Evolutionary conservation across 2,797 vertebrate species (phyloP).

Genomic region (Sebastolobus alascanus): DNA sequence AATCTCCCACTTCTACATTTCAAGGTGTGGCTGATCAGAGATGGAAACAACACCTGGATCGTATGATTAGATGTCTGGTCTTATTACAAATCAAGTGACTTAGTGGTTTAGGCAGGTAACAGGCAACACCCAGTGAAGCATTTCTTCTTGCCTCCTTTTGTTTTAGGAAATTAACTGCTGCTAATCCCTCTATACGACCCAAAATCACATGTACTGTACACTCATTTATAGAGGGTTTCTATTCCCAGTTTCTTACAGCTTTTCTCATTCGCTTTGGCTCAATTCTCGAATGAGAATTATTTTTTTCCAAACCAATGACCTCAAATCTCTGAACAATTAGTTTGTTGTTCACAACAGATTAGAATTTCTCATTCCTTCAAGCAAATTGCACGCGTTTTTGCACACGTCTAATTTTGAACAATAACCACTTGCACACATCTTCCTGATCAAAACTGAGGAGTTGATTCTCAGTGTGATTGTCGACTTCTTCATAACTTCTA

Average conservation of each 20-base stretch:
- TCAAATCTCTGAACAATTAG: no score
- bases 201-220: background rate
- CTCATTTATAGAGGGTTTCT: background rate
- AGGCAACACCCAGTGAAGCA: constrained; percentile 21
- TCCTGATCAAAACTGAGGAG: no score
- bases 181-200: background rate
- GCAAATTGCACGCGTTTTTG: no score
- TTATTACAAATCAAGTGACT: constrained; percentile 41
- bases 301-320: no score
- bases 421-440: no score
- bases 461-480: no score
- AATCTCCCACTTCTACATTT: constrained; percentile 25
- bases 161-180: background rate
- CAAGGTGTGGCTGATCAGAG: constrained; percentile 11
- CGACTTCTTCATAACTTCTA: no score
- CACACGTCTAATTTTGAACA: no score
- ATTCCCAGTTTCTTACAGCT: background rate
- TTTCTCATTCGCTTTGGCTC: no score
- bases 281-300: no score
- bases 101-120: constrained; percentile 19
- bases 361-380: no score
- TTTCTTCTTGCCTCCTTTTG: background rate
- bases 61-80: background rate
- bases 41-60: background rate
- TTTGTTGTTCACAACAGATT: no score